Evolutionary conservation across 2,113 vertebrate species (phyloP), one percentile per base, ranked within the genome.

Genomic region (Leiothrix lutea): DNA sequence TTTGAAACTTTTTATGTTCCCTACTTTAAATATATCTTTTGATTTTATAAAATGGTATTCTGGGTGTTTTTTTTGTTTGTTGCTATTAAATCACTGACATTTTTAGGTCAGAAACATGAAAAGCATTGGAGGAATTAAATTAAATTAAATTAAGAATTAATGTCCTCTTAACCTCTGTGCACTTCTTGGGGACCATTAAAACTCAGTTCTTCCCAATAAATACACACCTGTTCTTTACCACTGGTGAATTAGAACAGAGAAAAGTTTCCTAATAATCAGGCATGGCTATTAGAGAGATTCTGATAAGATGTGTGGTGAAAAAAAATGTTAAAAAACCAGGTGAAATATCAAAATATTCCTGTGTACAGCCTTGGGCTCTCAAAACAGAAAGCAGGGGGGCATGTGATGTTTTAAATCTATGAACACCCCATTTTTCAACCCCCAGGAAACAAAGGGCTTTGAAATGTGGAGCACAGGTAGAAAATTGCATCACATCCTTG

Each of bases 401-500:
- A 61, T 12, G 2, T 40, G 23, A n/a, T 73, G 28, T 7, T 67
- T 38, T 56, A 56, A 15, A 6, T 81, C 33, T 64, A 20, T 1
- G 4, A 82, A 19, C 12, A 67, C 4, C 28, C 14, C 2, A 29
- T 79, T 70, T 88, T 74, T 94, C 44, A 47, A 29, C 80, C 12
- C 9, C 5, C 44, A 67, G 33, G 26, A 14, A 62, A 12, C 12
- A 56, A 40, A 53, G 12, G 47, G 11, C 48, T 70, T 48, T 67
- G 65, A 42, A 81, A 78, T 20, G 25, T 31, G 33, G 14, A 75
- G 8, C 5, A n/a, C 12, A 35, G 8, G 23, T 19, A 65, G 36
- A 54, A 2, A 80, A 79, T 79, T 5, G 0, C 12, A 36, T 67
- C 11, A 2, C 0, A 0, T 64, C 44, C 36, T 58, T 40, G 24